Conservation (phyloP, 2,113 vertebrate species). For the Vulpes lagopus region DNA sequence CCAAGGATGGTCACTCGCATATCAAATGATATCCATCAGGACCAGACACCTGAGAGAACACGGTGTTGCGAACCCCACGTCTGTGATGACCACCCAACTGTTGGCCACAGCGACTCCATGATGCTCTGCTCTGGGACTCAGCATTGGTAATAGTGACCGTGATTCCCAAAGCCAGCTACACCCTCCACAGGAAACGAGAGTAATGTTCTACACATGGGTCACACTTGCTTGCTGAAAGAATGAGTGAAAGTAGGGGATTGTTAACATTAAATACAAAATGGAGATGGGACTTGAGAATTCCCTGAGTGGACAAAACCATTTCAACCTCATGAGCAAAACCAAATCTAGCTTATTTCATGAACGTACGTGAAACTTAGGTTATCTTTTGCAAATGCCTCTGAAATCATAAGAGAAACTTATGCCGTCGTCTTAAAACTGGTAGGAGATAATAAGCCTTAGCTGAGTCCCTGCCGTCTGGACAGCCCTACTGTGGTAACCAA, state of each 20-base stretch:
- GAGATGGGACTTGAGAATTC: neutral
- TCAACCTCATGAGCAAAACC: neutral
- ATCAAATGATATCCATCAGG: too few species aligned
- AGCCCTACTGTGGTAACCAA: fast-evolving
- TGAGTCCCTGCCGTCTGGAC: fast-evolving
- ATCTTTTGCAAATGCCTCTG: neutral
- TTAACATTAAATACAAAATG: neutral
- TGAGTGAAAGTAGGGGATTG: neutral
- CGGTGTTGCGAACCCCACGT: too few species aligned
- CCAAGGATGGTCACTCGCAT: too few species aligned
- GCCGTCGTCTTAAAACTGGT: fast-evolving
- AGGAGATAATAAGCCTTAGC: fast-evolving
- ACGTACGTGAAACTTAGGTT: too few species aligned
- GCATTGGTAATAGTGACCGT: too few species aligned
- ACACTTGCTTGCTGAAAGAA: fast-evolving
- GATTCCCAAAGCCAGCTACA: too few species aligned
- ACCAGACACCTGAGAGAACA: too few species aligned
- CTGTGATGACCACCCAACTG: too few species aligned
- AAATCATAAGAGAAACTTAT: neutral
- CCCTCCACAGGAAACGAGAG: too few species aligned
- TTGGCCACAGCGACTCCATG: too few species aligned
- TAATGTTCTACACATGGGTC: neutral
- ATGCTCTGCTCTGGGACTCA: too few species aligned
- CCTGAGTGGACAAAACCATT: neutral
- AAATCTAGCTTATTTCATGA: neutral